Conservation (phyloP, 2,113 vertebrate genomes). For the Halichoerus grypus region DNA sequence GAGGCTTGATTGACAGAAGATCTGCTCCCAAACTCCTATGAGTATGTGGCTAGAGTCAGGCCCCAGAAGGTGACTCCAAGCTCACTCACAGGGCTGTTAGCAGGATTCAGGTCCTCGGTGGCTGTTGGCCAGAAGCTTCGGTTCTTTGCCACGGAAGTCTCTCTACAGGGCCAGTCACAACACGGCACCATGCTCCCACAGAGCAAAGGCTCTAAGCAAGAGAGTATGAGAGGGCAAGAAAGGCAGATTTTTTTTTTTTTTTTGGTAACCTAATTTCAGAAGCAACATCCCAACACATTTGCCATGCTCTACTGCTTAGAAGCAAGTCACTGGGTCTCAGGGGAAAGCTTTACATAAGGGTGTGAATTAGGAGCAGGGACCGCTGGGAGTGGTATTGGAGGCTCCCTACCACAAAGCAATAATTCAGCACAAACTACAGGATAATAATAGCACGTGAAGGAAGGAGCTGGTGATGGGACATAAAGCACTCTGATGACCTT, state of each 20-base stretch:
- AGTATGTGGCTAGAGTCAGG: neutral
- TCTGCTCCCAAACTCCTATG: neutral
- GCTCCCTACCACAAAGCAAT: neutral
- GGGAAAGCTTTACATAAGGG: too few species aligned
- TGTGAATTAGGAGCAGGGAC: neutral
- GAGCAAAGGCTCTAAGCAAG: neutral
- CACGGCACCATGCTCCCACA: neutral
- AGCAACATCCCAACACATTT: neutral
- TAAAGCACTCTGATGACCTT: neutral
- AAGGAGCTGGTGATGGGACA: neutral
- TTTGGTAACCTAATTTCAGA: neutral
- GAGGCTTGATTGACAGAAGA: neutral
- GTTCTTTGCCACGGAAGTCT: neutral
- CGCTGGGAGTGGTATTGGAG: rapidly evolving
- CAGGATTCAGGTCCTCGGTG: neutral
- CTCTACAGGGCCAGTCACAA: neutral
- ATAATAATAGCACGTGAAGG: neutral
- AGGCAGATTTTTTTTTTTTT: neutral
- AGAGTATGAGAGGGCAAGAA: neutral
- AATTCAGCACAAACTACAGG: neutral
- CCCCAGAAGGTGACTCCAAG: neutral
- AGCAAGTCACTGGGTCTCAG: neutral
- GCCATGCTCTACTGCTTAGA: neutral
- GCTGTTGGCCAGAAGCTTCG: neutral
- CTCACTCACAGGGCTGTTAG: too few species aligned